These are phyloP conservation scores for Epinotia nisella DNA, from an alignment of 2,888 invertebrate genomes.

Conservation along the genomic window DNA sequence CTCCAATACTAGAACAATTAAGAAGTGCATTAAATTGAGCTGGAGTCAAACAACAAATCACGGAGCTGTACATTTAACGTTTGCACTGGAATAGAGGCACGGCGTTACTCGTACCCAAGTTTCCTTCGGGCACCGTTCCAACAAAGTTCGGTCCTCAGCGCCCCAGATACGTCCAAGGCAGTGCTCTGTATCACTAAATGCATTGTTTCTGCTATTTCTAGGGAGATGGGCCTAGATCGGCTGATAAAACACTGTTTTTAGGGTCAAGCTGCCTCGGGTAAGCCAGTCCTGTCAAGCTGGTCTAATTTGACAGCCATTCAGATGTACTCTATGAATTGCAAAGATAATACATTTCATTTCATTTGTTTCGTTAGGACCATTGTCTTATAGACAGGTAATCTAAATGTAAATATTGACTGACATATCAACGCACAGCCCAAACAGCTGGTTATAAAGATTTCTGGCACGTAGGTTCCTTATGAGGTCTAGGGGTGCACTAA, in stretches of 20 bases:
- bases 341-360: too few species aligned
- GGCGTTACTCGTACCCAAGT: constrained; percentile 20
- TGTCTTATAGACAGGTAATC: neutral
- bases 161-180: constrained; percentile 48
- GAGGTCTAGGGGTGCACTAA: too few species aligned
- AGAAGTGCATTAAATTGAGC: neutral
- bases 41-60: constrained; percentile 4
- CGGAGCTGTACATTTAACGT: constrained; percentile 27
- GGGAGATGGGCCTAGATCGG: constrained; percentile 15
- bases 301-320: too few species aligned
- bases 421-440: too few species aligned
- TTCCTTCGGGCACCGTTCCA: constrained; percentile 56
- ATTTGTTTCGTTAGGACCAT: constrained; percentile 10
- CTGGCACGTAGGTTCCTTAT: too few species aligned
- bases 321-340: too few species aligned
- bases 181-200: constrained; percentile 32
- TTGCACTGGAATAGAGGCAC: constrained; percentile 11
- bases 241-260: constrained; percentile 14
- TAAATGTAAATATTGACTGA: too few species aligned
- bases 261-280: too few species aligned
- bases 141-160: constrained; percentile 50
- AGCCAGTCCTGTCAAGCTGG: too few species aligned
- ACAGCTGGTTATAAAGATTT: too few species aligned
- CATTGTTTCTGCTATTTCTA: constrained; percentile 28
- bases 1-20: constrained; percentile 3